Base-by-base conservation (phyloP, 30 jellyfish, hydroid and myxozoan genomes). In the Catostylus mosaicus region DNA sequence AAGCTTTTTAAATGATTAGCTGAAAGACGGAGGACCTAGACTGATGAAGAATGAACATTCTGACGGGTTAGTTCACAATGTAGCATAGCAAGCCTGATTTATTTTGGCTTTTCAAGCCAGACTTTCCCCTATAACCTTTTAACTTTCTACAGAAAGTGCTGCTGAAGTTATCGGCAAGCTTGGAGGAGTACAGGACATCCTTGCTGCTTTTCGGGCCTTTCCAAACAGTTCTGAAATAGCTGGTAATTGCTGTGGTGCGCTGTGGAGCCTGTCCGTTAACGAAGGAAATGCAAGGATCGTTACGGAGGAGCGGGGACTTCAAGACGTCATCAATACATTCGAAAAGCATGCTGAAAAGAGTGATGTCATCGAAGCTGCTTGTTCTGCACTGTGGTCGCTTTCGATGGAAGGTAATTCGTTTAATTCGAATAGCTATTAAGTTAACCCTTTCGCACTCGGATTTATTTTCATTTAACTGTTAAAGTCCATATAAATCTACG, bases 111-210 rank as follows among this genome's bases (percentile, higher is more conserved):
- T n/a, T n/a, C 22, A n/a, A n/a, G n/a, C n/a, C n/a, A n/a, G n/a
- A n/a, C n/a, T n/a, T n/a, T n/a, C n/a, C n/a, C n/a, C n/a, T n/a
- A n/a, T n/a, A n/a, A n/a, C n/a, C n/a, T n/a, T 3, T 23, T 69
- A 26, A 3, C 33, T 0, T 35, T 37, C 82, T 29, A 2, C 24
- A 90, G 97, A 90, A 51, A 30, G 52, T 31, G 97, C 97, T 32
- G 95, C 97, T 30, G 89, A 82, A 68, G 95, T 73, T 56, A 90
- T 90, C 48, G 97, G 97, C 45, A 76, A 84, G 33, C 96, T 90
- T 0, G 97, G 97, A 26, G 97, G 97, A 26, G 97, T 90, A 5
- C 97, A 90, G 68, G 97, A 90, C 62, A 52, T 80, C 59, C 85
- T 90, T 18, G 93, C 96, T 0, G 97, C 97, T 14, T 35, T 90